Evolutionary conservation across 2,797 vertebrate genomes (phyloP).

Genomic region (Acrossocheilus wenchowensis): DNA sequence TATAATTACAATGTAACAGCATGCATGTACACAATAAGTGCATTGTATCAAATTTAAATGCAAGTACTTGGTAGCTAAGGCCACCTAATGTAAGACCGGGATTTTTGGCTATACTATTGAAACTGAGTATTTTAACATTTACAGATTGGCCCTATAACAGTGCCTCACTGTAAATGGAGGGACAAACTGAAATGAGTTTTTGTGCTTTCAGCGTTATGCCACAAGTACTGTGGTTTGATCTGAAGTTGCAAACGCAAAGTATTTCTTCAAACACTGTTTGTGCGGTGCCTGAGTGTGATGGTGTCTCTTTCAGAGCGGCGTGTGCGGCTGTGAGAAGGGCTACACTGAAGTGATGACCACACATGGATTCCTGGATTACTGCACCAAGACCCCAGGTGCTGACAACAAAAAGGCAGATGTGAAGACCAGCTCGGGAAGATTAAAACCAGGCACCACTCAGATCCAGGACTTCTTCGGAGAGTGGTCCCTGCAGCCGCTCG

Average conservation of each 20-base stretch:
- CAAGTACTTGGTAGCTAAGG: too few species aligned
- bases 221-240: background rate
- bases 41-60: too few species aligned
- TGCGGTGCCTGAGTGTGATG: background rate
- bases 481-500: slow-evolving; percentile 94
- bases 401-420: slow-evolving; percentile 97
- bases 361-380: slow-evolving; percentile 95
- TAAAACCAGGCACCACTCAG: slow-evolving; percentile 89
- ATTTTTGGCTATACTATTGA: background rate
- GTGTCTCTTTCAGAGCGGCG: slow-evolving; percentile 81
- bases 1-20: too few species aligned
- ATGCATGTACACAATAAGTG: too few species aligned
- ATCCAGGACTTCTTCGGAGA: slow-evolving; percentile 91
- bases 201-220: background rate
- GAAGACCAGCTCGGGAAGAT: slow-evolving; percentile 90
- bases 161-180: background rate
- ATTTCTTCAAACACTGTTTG: background rate
- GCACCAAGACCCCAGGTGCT: slow-evolving; percentile 90
- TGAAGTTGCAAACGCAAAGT: background rate
- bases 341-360: slow-evolving; percentile 96
- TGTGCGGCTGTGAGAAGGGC: slow-evolving; percentile 94
- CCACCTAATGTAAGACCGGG: too few species aligned
- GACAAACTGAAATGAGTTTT: background rate
- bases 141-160: background rate
- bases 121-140: background rate